phyloP scores from a whole-genome alignment of 2,113 vertebrate genomes.

The Vidua chalybeata region DNA sequence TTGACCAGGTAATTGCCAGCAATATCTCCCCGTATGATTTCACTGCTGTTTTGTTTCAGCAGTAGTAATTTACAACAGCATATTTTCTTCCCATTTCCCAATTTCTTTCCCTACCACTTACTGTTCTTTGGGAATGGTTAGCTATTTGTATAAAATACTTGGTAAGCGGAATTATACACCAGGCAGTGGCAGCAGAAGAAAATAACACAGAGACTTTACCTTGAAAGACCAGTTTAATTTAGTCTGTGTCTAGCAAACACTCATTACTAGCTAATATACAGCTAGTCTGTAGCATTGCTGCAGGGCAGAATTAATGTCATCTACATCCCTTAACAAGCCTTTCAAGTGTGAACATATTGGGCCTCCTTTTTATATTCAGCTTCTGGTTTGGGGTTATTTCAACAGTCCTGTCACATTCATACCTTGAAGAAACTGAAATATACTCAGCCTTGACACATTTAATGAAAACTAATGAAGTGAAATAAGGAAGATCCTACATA shows the following conservation, averaged over 20 bases:
- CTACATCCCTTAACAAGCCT: slow-evolving; percentile 14
- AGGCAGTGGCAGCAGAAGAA: background rate
- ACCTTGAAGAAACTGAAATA: slow-evolving; percentile 11
- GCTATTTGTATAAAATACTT: background rate
- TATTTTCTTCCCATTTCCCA: background rate
- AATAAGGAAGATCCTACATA: background rate
- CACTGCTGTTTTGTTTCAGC: background rate
- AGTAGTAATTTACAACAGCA: background rate
- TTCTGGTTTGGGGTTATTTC: slow-evolving; percentile 3
- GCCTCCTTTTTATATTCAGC: slow-evolving; percentile 15
- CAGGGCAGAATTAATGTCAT: slow-evolving; percentile 23
- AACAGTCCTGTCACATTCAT: background rate
- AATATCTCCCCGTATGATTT: background rate
- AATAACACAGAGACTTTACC: background rate
- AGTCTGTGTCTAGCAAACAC: background rate
- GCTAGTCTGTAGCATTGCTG: background rate
- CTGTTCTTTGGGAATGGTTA: background rate
- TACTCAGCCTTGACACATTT: background rate
- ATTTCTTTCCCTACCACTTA: background rate
- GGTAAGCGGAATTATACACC: background rate
- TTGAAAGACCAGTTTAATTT: slow-evolving; percentile 25
- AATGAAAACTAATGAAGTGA: slow-evolving; percentile 6
- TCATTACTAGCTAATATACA: slow-evolving; percentile 7
- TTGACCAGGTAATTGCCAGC: slow-evolving; percentile 75
- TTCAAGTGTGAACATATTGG: background rate